Base-by-base conservation (phyloP, 2,888 invertebrate species). In the Gastrophysa polygoni region DNA sequence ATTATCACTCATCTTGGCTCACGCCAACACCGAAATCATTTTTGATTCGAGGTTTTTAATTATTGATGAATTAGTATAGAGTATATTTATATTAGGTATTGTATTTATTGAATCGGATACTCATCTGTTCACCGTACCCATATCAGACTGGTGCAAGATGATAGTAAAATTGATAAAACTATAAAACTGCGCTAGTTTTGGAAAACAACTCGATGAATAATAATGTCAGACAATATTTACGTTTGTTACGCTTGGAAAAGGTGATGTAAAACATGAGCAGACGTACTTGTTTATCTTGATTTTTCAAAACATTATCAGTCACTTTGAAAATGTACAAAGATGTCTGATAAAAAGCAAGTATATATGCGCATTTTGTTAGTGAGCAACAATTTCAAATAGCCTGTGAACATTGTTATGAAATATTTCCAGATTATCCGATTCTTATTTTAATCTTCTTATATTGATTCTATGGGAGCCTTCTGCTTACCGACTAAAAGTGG, bases 291-390 rank as follows among this genome's bases (percentile, higher is more conserved):
- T 51, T 57, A 44, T 57, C 38, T 34, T 46, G 43, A 28, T 58
- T 62, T 62, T 62, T 58, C 28, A 11, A 43, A 54, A 55, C 58
- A 29, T 55, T 62, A 62, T 62, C 62, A 62, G 49, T 62, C 28
- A 55, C 49, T 54, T 44, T 50, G 59, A 28, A 51, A 59, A n/a
- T 34, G 43, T 38, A 43, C 38, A 29, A 29, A 20, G 52, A 55
- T 43, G 48, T 58, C 55, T 50, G 57, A 57, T 55, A 55, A 55
- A 58, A 58, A 62, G 52, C 50, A 32, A 10, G n/a, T n/a, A 44
- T 51, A 56, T 11, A 24, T 56, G 60, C 60, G 60, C 60, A 61
- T 10, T 34, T 21, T 11, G 6, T 58, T 51, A 51, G 7, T 29
- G 32, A 16, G 29, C 14, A 1, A 28, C 21, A n/a, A 10, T 16